phyloP scores from a whole-genome alignment of 1,140 invertebrate species.

The Macrobrachium rosenbergii region DNA sequence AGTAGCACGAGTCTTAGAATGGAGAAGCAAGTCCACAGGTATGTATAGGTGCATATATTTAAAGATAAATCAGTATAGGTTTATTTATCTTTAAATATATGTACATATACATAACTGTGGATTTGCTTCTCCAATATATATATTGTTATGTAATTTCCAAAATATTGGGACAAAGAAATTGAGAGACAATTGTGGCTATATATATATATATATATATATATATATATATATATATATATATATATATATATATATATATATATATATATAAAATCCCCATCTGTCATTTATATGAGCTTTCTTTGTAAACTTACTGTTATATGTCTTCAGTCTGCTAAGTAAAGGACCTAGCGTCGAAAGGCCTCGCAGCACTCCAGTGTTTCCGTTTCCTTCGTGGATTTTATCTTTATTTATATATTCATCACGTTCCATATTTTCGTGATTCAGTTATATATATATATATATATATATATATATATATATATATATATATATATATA shows the following conservation, averaged over 20 bases:
- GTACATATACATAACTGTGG: background rate
- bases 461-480: too few relatives aligned
- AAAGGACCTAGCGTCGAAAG: too few relatives aligned
- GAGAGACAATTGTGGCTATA: background rate
- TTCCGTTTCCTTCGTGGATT: background rate
- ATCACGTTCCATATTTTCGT: background rate
- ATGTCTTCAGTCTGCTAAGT: too few relatives aligned
- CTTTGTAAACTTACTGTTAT: too few relatives aligned
- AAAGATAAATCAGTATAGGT: background rate
- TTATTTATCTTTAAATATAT: background rate
- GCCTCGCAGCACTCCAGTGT: too few relatives aligned
- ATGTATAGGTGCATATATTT: background rate
- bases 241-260: conserved; percentile 13
- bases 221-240: conserved; percentile 18
- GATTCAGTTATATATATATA: too few relatives aligned
- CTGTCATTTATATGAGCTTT: background rate
- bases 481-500: too few relatives aligned
- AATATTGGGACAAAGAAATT: too few relatives aligned
- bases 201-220: background rate
- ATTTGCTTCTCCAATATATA: too few relatives aligned
- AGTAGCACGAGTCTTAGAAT: too few relatives aligned
- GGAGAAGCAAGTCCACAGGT: too few relatives aligned
- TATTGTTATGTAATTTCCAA: background rate
- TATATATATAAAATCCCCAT: background rate
- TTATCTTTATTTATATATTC: background rate